Percentiles rank a stretch among this genome's conserved stretches.
Evolutionary conservation across 2,888 invertebrate genomes (phyloP).

Genomic region (Danaus chrysippus): DNA sequence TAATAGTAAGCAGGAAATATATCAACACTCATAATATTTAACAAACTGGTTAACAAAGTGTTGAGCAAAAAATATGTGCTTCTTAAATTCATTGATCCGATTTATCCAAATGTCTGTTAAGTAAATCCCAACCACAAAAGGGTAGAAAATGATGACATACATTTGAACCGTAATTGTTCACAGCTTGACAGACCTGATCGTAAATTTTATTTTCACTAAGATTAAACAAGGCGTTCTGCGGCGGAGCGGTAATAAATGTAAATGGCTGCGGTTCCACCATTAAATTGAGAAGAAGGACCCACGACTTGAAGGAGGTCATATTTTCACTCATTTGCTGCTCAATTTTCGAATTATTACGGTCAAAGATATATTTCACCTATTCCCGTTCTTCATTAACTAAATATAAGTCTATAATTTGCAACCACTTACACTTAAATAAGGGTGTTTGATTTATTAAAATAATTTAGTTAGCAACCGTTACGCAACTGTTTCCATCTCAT

Average conservation of each 20-base stretch:
- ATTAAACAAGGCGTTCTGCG: constrained; percentile 41
- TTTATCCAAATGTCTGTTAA: constrained; percentile 1
- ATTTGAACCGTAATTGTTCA: constrained; percentile 33
- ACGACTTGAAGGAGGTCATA: constrained; percentile 49
- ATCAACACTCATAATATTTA: neutral
- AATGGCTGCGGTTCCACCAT: constrained; percentile 49
- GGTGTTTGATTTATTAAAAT: neutral
- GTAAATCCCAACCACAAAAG: constrained; percentile 16
- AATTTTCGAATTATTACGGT: constrained; percentile 33
- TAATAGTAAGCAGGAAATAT: too few relatives aligned
- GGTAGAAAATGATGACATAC: constrained; percentile 29
- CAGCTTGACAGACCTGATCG: constrained; percentile 34
- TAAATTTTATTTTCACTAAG: constrained; percentile 36
- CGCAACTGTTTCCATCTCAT: neutral
- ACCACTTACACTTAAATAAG: constrained; percentile 1
- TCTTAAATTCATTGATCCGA: neutral
- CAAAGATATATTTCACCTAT: constrained; percentile 10
- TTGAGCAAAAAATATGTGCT: neutral
- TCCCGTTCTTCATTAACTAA: constrained; percentile 6
- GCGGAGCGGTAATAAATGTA: constrained; percentile 52
- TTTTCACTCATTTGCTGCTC: constrained; percentile 48
- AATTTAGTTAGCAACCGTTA: neutral
- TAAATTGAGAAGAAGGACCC: constrained; percentile 49
- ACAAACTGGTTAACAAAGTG: neutral
- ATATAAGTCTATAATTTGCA: constrained; percentile 5